These are phyloP conservation scores for Sciurus vulgaris DNA, from an alignment of 2,797 vertebrate genomes.

Conservation along the genomic window DNA sequence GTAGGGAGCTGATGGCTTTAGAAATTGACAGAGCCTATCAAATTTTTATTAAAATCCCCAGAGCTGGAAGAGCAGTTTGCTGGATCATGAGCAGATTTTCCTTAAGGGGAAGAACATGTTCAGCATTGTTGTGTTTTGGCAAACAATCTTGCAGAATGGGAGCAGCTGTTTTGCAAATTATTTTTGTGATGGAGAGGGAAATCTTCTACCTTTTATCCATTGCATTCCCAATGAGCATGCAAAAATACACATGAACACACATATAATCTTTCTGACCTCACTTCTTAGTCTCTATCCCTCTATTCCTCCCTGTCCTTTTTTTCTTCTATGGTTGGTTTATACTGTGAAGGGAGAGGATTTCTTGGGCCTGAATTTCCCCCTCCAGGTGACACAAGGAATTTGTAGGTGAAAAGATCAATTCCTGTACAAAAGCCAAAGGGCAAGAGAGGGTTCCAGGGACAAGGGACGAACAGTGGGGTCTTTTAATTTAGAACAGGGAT, in stretches of 20 bases:
- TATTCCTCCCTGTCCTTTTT: neutral
- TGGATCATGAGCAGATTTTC: conserved; percentile 56
- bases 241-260: conserved; percentile 42
- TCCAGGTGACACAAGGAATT: neutral
- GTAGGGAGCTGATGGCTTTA: conserved; percentile 32
- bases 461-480: neutral
- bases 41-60: conserved; percentile 71
- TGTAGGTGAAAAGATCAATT: neutral
- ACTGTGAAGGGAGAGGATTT: neutral
- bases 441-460: neutral
- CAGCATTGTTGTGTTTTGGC: conserved; percentile 35
- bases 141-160: conserved; percentile 58
- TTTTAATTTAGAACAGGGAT: neutral
- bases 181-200: conserved; percentile 64
- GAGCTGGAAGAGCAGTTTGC: conserved; percentile 62
- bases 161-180: conserved; percentile 70
- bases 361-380: neutral
- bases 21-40: conserved; percentile 69
- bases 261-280: neutral
- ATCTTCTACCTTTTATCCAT: conserved; percentile 43
- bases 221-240: neutral
- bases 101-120: conserved; percentile 66
- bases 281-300: neutral
- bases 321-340: neutral
- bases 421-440: neutral